phyloP scores from a whole-genome alignment of 2,797 vertebrate species.

The Gymnoscopelus microlampas region DNA sequence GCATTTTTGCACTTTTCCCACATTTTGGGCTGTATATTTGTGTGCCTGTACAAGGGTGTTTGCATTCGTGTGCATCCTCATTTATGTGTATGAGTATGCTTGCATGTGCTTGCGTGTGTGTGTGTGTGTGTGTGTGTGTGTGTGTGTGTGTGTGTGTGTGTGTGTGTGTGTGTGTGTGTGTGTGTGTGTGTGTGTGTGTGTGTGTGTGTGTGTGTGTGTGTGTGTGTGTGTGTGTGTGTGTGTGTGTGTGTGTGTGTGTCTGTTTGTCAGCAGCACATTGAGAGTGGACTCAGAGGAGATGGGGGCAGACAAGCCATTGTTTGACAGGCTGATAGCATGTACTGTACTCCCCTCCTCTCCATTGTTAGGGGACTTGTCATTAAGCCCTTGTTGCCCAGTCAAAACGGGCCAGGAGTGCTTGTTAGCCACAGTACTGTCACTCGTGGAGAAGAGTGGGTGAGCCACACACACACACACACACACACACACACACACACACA shows the following conservation, averaged over 20 bases:
- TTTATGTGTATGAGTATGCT: no score
- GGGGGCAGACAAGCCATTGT: slow-evolving; percentile 66
- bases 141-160: slow-evolving; percentile 31
- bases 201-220: slow-evolving; percentile 32
- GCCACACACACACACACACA: slow-evolving; percentile 24
- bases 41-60: no score
- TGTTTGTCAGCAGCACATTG: slow-evolving; percentile 52
- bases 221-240: slow-evolving; percentile 22
- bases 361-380: slow-evolving; percentile 79
- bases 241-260: slow-evolving; percentile 6
- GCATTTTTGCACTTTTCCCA: no score
- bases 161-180: slow-evolving; percentile 33
- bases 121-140: not conserved
- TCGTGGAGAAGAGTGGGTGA: slow-evolving; percentile 69
- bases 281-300: slow-evolving; percentile 58
- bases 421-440: slow-evolving; percentile 66
- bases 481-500: not conserved
- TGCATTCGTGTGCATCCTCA: no score
- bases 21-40: no score
- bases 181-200: slow-evolving; percentile 24
- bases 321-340: slow-evolving; percentile 65
- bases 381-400: slow-evolving; percentile 78
- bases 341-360: slow-evolving; percentile 65
- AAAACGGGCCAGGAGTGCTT: slow-evolving; percentile 73
- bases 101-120: no score